Conservation (phyloP, 2,888 invertebrate species). For the Cinara cedri region DNA sequence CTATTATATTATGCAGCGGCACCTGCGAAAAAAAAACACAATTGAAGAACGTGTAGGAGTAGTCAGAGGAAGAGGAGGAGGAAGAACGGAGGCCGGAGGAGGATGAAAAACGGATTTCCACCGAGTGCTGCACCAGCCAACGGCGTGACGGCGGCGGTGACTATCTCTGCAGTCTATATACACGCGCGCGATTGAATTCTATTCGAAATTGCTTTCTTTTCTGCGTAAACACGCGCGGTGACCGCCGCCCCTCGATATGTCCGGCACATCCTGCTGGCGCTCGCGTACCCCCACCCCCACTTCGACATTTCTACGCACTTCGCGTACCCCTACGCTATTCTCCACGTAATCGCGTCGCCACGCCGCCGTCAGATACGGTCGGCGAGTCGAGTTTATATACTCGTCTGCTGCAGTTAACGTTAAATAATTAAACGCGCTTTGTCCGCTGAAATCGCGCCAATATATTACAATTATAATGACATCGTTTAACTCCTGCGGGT, state of each 20-base stretch:
- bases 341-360: background rate
- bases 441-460: background rate
- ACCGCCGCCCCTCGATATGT: background rate
- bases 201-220: conserved; percentile 35
- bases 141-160: background rate
- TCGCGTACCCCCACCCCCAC: too few species aligned
- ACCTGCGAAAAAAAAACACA: conserved; percentile 19
- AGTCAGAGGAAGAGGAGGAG: background rate
- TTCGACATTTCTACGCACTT: background rate
- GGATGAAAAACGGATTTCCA: background rate
- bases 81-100: background rate
- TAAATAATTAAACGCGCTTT: background rate
- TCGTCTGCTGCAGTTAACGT: background rate
- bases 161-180: too few species aligned
- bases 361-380: background rate
- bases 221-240: background rate
- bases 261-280: background rate
- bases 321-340: background rate
- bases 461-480: too few species aligned
- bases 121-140: background rate
- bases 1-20: background rate
- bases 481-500: too few species aligned
- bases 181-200: background rate
- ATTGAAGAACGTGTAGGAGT: too few species aligned
- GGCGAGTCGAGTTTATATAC: too few species aligned